Percentiles rank a stretch among this genome's conserved stretches.
phyloP scores from a whole-genome alignment of 2,113 vertebrate genomes.

The Anser brachyrhynchus region DNA sequence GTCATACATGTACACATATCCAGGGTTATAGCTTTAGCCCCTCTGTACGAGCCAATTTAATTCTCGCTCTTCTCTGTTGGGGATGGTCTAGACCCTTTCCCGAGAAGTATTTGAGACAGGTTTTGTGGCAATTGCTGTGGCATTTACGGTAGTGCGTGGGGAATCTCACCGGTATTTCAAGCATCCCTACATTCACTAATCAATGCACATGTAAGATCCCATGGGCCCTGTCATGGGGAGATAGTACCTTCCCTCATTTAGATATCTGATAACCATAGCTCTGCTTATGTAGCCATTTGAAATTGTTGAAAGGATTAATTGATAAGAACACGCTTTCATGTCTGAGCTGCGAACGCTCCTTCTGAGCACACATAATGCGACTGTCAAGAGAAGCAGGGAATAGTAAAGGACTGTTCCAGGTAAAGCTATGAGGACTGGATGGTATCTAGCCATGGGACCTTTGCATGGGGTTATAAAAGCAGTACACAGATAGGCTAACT shows the following conservation, averaged over 20 bases:
- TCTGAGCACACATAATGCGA: neutral
- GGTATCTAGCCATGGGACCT: neutral
- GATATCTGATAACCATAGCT: neutral
- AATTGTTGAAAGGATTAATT: slow-evolving; percentile 3
- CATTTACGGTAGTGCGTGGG: neutral
- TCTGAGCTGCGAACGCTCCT: neutral
- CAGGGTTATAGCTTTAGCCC: neutral
- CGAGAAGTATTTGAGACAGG: neutral
- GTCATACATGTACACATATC: neutral
- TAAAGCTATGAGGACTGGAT: neutral
- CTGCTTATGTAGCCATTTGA: neutral
- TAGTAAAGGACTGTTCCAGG: neutral
- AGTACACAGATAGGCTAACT: neutral
- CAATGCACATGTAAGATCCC: neutral
- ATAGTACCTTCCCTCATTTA: neutral
- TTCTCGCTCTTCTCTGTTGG: neutral
- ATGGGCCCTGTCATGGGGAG: neutral
- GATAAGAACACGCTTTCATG: neutral
- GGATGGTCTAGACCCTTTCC: neutral
- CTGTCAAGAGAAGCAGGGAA: neutral
- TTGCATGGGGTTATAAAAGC: neutral
- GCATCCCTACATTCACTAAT: neutral
- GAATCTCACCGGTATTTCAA: neutral
- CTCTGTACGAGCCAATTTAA: neutral
- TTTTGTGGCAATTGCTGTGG: neutral